Percentiles rank a stretch among this genome's conserved stretches.
Evolutionary conservation across 2,797 vertebrate species (phyloP).

Genomic region (Phataginus tricuspis): DNA sequence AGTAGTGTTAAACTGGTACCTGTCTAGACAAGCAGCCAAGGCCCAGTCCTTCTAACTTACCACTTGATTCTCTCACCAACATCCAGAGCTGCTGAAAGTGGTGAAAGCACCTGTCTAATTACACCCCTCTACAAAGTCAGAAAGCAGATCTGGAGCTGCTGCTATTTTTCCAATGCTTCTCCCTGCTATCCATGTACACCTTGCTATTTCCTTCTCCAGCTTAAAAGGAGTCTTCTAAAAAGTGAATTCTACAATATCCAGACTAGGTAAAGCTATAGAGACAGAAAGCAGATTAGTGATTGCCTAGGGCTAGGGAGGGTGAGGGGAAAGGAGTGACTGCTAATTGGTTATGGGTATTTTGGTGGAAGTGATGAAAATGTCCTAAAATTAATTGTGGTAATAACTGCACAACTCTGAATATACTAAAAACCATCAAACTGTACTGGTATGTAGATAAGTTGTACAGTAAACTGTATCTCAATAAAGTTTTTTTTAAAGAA

Average conservation of each 20-base stretch:
- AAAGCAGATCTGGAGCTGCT: background rate
- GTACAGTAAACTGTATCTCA: background rate
- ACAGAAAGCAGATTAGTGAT: slow-evolving; percentile 15
- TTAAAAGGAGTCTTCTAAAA: slow-evolving; percentile 28
- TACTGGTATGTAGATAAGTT: slow-evolving; percentile 14
- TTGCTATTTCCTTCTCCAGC: background rate
- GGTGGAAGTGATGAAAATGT: slow-evolving; percentile 7
- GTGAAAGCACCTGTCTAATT: background rate
- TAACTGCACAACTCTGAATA: background rate
- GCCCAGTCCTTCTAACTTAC: background rate
- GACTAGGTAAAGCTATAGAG: background rate
- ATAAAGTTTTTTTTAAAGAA: background rate
- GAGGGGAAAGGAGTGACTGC: background rate
- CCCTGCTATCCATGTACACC: background rate
- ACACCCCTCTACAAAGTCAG: background rate
- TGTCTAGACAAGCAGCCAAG: background rate
- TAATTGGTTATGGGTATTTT: background rate
- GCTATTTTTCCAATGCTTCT: slow-evolving; percentile 19
- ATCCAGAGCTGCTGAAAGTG: background rate
- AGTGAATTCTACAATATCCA: slow-evolving; percentile 33
- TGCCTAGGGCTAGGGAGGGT: background rate
- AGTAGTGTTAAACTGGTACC: background rate
- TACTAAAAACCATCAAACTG: background rate
- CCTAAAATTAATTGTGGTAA: background rate
- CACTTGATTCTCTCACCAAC: background rate